These are phyloP conservation scores for Cenopis cana DNA, from an alignment of 2,888 invertebrate genomes.

Conservation along the genomic window DNA sequence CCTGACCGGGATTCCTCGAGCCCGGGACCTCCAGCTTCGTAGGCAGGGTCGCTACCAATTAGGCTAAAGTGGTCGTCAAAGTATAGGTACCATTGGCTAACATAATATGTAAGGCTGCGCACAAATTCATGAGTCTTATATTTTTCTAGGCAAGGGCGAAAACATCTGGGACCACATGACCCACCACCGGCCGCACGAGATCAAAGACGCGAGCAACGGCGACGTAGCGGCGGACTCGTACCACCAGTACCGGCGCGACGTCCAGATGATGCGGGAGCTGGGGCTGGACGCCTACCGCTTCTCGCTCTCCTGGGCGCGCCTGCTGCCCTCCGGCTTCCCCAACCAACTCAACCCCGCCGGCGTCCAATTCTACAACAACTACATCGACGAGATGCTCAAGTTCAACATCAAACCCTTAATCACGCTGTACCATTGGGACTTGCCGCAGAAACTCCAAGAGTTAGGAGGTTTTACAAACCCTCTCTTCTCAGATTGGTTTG, in stretches of 20 bases:
- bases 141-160: constrained; percentile 36
- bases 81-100: too few species aligned
- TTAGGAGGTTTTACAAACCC: constrained; percentile 82
- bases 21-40: too few species aligned
- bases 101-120: too few species aligned
- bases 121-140: neutral
- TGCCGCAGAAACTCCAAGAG: constrained; percentile 81
- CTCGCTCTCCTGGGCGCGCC: constrained; percentile 86
- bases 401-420: constrained; percentile 86
- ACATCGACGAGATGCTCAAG: constrained; percentile 86
- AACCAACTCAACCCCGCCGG: constrained; percentile 84
- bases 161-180: constrained; percentile 43
- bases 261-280: constrained; percentile 74
- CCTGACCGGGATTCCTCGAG: too few species aligned
- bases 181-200: constrained; percentile 61
- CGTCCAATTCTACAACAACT: constrained; percentile 86
- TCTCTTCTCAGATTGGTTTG: constrained; percentile 74
- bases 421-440: constrained; percentile 84
- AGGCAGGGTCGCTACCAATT: too few species aligned
- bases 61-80: too few species aligned
- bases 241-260: constrained; percentile 85
- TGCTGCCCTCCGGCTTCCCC: constrained; percentile 84
- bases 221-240: constrained; percentile 86
- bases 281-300: constrained; percentile 80
- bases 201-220: constrained; percentile 80